Evolutionary conservation across 2,888 invertebrate species (phyloP).

Genomic region (Polymixis lichenea): DNA sequence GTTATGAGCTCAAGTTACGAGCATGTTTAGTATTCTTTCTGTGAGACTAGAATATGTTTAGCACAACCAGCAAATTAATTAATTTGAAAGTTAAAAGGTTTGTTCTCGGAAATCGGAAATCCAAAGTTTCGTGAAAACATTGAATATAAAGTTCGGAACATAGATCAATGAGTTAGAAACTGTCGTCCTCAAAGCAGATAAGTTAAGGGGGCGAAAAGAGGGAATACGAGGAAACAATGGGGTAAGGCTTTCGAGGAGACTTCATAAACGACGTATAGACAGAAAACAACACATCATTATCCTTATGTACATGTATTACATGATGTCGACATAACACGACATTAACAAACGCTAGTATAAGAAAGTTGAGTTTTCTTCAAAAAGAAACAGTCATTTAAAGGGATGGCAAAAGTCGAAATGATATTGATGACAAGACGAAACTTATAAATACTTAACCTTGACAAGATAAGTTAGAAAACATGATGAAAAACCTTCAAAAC

Average conservation of each 20-base stretch:
- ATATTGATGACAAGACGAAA: conserved; percentile 19
- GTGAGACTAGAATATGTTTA: conserved; percentile 34
- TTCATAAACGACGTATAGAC: conserved; percentile 13
- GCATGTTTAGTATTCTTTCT: conserved; percentile 48
- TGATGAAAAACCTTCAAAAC: conserved; percentile 46
- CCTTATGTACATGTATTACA: neutral
- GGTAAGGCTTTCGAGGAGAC: neutral
- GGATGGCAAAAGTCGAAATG: neutral
- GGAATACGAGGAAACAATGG: conserved; percentile 12
- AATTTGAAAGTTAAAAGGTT: conserved; percentile 12
- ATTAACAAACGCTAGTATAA: conserved; percentile 2
- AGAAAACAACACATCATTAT: conserved; percentile 10
- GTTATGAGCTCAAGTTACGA: conserved; percentile 48
- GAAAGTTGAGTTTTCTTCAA: neutral
- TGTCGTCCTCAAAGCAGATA: conserved; percentile 13
- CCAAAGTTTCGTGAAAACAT: conserved; percentile 3
- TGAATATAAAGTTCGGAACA: conserved; percentile 23
- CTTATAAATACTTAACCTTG: conserved; percentile 16
- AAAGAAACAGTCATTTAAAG: neutral
- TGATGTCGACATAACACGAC: neutral
- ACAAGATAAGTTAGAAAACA: conserved; percentile 20
- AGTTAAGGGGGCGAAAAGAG: conserved; percentile 14
- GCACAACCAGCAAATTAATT: conserved; percentile 21
- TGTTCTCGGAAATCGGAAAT: neutral
- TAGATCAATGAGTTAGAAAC: conserved; percentile 36